phyloP scores from a whole-genome alignment of 2,113 vertebrate species.

The Odontesthes bonariensis region DNA sequence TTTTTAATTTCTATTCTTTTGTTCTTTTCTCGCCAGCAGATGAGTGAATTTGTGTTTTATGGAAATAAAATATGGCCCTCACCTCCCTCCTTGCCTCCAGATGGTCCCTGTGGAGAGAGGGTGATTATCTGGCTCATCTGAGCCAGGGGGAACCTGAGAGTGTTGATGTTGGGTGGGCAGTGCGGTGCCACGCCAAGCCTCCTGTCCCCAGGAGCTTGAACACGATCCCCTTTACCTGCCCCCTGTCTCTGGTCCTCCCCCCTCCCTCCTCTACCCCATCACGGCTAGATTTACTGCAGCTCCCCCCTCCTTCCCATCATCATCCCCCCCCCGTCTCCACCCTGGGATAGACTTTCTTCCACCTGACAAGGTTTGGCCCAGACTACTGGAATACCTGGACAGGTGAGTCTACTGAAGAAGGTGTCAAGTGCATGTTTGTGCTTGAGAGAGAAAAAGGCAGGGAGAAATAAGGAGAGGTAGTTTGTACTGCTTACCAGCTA shows the following conservation, averaged over 20 bases:
- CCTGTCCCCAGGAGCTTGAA: conserved; percentile 83
- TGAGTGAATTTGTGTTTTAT: conserved; percentile 74
- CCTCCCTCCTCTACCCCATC: conserved; percentile 58
- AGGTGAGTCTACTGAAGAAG: conserved; percentile 65
- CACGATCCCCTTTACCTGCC: conserved; percentile 77
- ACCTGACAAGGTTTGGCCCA: conserved; percentile 75
- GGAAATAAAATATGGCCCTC: conserved; percentile 73
- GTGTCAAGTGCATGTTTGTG: conserved; percentile 72
- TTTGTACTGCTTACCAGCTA: conserved; percentile 36
- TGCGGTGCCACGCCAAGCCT: conserved; percentile 78
- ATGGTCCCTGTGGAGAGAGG: conserved; percentile 81
- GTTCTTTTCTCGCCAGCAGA: conserved; percentile 20
- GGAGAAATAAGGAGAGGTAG: conserved; percentile 8
- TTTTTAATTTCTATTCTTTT: background rate
- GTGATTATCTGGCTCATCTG: conserved; percentile 82
- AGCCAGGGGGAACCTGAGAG: conserved; percentile 81
- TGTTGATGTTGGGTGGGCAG: conserved; percentile 83
- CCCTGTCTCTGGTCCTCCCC: conserved; percentile 67
- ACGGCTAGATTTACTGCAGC: conserved; percentile 76
- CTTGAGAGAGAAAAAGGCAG: conserved; percentile 26
- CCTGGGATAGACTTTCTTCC: conserved; percentile 79
- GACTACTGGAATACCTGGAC: conserved; percentile 78
- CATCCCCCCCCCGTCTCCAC: conserved; percentile 45
- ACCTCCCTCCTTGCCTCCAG: conserved; percentile 69
- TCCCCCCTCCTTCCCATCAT: conserved; percentile 14